Percentiles rank a stretch among this genome's conserved stretches.
Conservation (phyloP, 2,797 vertebrate genomes). For the Numenius phaeopus region DNA sequence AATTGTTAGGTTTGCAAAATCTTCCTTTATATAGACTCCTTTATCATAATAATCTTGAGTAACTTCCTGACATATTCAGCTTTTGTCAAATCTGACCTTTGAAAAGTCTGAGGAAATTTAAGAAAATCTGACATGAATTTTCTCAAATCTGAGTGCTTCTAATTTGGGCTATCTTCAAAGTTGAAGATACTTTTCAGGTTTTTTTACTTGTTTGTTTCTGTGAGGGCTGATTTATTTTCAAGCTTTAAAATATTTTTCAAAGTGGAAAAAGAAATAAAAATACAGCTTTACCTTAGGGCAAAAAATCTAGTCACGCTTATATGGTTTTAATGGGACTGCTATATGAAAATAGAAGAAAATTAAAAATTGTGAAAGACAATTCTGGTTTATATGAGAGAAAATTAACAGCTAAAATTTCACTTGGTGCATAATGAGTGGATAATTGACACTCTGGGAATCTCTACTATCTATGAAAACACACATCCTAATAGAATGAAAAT, state of each 20-base stretch:
- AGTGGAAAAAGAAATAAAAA: background rate
- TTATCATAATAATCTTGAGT: background rate
- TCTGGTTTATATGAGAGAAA: background rate
- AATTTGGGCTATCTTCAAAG: background rate
- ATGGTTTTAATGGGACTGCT: background rate
- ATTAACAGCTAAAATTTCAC: background rate
- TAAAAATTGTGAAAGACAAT: background rate
- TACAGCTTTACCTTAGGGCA: background rate
- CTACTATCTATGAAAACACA: background rate
- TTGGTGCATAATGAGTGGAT: background rate
- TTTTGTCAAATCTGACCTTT: background rate
- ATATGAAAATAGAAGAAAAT: background rate
- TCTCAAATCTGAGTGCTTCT: background rate
- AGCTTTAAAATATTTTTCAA: background rate
- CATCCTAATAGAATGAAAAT: background rate
- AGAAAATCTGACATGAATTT: background rate
- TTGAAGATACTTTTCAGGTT: background rate
- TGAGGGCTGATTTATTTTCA: background rate
- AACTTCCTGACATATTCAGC: background rate
- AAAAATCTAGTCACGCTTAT: background rate
- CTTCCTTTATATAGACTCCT: background rate
- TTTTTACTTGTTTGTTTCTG: background rate
- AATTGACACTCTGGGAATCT: background rate
- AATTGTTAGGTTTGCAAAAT: background rate
- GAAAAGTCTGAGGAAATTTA: background rate